phyloP scores from a whole-genome alignment of 2,888 invertebrate species.

The Drosophila anomalata region DNA sequence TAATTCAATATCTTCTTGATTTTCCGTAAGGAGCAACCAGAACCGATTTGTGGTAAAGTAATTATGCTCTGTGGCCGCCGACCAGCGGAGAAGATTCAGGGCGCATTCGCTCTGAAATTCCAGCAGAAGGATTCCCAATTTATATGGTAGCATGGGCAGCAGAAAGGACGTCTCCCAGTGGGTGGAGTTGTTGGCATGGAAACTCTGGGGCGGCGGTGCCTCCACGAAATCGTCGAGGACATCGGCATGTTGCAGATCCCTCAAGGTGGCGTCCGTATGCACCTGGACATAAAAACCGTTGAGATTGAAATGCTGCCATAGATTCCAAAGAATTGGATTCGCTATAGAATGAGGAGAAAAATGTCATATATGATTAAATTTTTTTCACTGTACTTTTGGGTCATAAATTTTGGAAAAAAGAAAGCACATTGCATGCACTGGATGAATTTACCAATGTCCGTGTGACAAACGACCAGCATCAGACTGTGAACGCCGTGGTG shows the following conservation, averaged over 20 bases:
- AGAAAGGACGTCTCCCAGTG: constrained; percentile 60
- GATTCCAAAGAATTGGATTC: constrained; percentile 38
- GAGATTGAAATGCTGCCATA: constrained; percentile 58
- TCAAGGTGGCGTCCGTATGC: constrained; percentile 62
- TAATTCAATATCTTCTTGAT: constrained; percentile 45
- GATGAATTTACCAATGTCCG: constrained; percentile 69
- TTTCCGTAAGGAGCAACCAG: constrained; percentile 75
- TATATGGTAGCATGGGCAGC: constrained; percentile 64
- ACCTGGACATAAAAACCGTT: constrained; percentile 71
- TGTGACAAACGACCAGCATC: constrained; percentile 76
- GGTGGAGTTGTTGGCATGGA: constrained; percentile 56
- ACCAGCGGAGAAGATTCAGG: constrained; percentile 71
- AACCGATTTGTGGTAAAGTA: constrained; percentile 81
- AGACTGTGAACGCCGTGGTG: constrained; percentile 78
- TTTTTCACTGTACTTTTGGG: constrained; percentile 22
- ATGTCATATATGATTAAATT: not conserved
- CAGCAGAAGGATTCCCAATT: constrained; percentile 77
- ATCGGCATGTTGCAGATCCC: constrained; percentile 52
- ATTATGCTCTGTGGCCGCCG: constrained; percentile 76
- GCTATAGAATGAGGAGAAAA: constrained; percentile 19
- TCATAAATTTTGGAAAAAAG: constrained; percentile 39
- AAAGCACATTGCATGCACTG: constrained; percentile 48
- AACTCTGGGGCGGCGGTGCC: constrained; percentile 66
- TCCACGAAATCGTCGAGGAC: constrained; percentile 30
- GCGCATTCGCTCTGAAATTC: constrained; percentile 73